Conservation (phyloP, 1,140 invertebrate species). For the Colletes latitarsis region DNA sequence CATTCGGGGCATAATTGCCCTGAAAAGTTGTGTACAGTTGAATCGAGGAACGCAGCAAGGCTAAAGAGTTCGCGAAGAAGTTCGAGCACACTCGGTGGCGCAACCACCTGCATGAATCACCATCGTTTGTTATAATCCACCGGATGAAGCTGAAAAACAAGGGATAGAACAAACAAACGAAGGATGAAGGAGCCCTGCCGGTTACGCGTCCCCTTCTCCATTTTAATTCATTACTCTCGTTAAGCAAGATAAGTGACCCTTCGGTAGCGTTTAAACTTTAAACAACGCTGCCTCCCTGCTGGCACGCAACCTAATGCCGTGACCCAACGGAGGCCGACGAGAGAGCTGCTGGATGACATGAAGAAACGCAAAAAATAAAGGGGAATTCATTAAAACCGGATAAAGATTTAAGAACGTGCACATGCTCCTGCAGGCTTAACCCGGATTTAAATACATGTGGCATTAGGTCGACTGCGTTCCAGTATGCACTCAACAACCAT, state of each 20-base stretch:
- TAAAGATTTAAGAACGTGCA: background rate
- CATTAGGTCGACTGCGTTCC: too few species aligned
- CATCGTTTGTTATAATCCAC: background rate
- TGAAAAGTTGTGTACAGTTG: too few species aligned
- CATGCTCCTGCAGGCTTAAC: too few species aligned
- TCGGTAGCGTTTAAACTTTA: slow-evolving; percentile 15
- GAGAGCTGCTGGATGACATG: background rate
- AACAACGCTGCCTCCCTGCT: background rate
- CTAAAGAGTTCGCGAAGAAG: background rate
- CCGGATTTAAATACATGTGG: too few species aligned
- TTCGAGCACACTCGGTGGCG: background rate
- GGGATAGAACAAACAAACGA: background rate
- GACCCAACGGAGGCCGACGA: background rate
- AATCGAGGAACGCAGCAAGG: too few species aligned
- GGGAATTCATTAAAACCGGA: background rate
- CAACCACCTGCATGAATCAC: background rate
- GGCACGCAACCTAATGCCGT: background rate
- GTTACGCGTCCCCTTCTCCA: background rate
- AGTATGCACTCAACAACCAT: too few species aligned
- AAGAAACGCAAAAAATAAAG: background rate
- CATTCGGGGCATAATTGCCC: too few species aligned
- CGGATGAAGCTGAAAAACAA: background rate
- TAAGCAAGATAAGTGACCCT: slow-evolving; percentile 19
- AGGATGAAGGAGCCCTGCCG: background rate
- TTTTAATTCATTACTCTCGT: slow-evolving; percentile 8